phyloP scores from a whole-genome alignment of 2,797 vertebrate genomes.

The Sphaeramia orbicularis region DNA sequence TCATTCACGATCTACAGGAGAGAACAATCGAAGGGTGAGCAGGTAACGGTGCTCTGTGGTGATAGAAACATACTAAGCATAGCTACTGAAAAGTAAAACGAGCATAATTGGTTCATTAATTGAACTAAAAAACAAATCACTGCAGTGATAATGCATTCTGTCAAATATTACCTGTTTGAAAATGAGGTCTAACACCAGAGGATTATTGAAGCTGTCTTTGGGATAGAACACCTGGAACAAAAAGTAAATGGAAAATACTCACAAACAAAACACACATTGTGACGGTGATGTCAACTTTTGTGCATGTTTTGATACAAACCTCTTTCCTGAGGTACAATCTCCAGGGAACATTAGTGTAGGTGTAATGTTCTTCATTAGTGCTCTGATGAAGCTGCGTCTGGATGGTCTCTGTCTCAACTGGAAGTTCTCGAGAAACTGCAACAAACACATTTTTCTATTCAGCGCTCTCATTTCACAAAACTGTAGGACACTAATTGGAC shows the following conservation, averaged over 20 bases:
- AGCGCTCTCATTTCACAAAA: neutral
- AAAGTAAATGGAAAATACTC: conserved; percentile 14
- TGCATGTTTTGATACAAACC: conserved; percentile 73
- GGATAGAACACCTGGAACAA: conserved; percentile 95
- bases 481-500: too few species aligned
- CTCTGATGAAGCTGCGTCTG: conserved; percentile 92
- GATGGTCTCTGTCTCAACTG: conserved; percentile 85
- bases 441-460: conserved; percentile 17
- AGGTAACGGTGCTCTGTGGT: conserved; percentile 15
- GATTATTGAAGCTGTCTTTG: conserved; percentile 92
- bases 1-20: conserved; percentile 91
- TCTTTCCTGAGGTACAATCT: conserved; percentile 95
- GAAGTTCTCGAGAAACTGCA: conserved; percentile 87
- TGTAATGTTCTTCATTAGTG: conserved; percentile 90
- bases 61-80: neutral
- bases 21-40: conserved; percentile 20
- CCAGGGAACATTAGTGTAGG: conserved; percentile 95
- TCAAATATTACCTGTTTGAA: conserved; percentile 91
- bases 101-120: conserved; percentile 1
- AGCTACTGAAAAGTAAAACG: conserved; percentile 1
- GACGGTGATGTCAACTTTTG: neutral
- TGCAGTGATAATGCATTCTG: neutral
- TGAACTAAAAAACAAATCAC: neutral
- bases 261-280: conserved; percentile 5
- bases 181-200: conserved; percentile 92